Percentiles rank a stretch among this genome's conserved stretches.
Conservation (phyloP, 2,888 invertebrate genomes). For the Onchidella celtica region DNA sequence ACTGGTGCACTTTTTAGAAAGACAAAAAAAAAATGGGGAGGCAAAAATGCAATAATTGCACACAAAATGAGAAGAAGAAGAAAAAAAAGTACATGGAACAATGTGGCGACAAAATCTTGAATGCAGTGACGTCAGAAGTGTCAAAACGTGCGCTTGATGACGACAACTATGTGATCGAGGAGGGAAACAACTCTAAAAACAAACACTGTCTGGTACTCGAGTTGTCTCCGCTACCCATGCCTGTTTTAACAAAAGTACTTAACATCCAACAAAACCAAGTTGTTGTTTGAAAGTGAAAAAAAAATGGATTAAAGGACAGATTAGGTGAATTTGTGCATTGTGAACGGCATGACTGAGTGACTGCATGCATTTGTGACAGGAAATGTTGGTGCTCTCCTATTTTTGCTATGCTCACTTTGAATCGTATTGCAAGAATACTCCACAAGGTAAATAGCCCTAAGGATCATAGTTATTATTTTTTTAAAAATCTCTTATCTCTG, state of each 20-base stretch:
- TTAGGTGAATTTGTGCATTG: background rate
- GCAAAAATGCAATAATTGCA: slow-evolving; percentile 7
- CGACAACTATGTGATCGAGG: background rate
- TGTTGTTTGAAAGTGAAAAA: background rate
- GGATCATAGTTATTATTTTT: too few relatives aligned
- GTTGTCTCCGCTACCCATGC: background rate
- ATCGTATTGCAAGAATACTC: too few relatives aligned
- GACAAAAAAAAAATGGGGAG: background rate
- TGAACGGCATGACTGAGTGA: background rate
- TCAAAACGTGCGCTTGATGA: background rate
- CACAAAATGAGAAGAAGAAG: background rate
- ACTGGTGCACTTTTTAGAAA: background rate
- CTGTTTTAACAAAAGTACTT: background rate
- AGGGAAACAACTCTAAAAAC: background rate
- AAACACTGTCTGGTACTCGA: background rate
- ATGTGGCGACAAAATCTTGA: background rate
- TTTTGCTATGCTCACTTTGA: too few relatives aligned
- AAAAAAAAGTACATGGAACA: background rate
- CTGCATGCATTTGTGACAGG: too few relatives aligned
- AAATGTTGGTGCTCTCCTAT: too few relatives aligned
- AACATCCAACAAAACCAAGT: background rate
- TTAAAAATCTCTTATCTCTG: too few relatives aligned
- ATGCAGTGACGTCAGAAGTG: slow-evolving; percentile 28
- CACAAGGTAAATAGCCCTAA: too few relatives aligned
- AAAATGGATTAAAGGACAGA: background rate